A percentile compares a stretch with the other conserved stretches of the same genome.
phyloP scores from a whole-genome alignment of 2,888 invertebrate genomes.

The Stomorhina lunata region DNA sequence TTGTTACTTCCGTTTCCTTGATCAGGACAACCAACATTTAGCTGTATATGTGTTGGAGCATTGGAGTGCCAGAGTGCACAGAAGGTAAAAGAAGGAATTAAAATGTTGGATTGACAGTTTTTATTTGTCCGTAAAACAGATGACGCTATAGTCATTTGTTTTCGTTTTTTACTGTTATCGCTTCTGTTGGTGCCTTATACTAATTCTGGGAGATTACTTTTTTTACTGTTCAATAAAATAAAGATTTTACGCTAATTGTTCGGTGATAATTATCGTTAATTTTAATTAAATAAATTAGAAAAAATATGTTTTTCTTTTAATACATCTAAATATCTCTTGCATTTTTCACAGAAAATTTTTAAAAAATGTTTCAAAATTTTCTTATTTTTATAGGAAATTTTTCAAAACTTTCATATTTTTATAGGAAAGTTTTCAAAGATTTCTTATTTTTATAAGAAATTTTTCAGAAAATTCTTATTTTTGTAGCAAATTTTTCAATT shows the following conservation, averaged over 20 bases:
- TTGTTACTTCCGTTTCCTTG: neutral
- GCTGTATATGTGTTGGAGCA: neutral
- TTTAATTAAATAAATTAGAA: neutral
- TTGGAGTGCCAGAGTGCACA: neutral
- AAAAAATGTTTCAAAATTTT: no score
- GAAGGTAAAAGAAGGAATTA: conserved; percentile 25
- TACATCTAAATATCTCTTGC: no score
- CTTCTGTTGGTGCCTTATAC: neutral
- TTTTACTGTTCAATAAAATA: neutral
- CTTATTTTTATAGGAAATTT: no score
- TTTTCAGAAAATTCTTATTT: no score
- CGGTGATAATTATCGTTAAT: conserved; percentile 4
- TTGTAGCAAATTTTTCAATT: no score
- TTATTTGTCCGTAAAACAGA: conserved; percentile 28
- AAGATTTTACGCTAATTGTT: neutral
- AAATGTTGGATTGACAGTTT: conserved; percentile 49
- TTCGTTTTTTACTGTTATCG: neutral
- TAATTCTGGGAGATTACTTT: conserved; percentile 34
- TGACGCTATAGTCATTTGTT: conserved; percentile 13
- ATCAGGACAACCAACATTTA: conserved; percentile 13
- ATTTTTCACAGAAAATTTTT: no score
- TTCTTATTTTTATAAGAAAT: no score
- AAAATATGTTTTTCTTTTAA: neutral
- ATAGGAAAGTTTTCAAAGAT: no score
- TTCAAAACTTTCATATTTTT: no score